A percentile compares a stretch with the other conserved stretches of the same genome.
Conservation (phyloP, 53 echinoderm and acorn worm species). For the Zoroaster sp. region DNA sequence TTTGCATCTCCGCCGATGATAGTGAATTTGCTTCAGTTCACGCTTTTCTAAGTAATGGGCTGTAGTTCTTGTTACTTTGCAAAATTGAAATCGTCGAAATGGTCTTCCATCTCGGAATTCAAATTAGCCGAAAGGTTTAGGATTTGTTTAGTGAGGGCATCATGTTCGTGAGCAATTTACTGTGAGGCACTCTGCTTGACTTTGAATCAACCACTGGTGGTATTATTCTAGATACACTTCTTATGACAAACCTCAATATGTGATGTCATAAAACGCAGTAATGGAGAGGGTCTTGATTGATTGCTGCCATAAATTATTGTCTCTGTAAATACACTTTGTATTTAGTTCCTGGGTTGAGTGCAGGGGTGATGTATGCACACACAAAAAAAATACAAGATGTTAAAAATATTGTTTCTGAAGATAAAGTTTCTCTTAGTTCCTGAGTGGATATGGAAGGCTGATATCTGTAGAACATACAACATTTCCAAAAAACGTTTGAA, state of each 20-base stretch:
- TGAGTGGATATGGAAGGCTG: not conserved
- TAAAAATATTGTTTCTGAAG: too few species aligned
- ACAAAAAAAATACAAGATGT: too few species aligned
- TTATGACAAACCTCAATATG: not conserved
- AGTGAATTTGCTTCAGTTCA: too few species aligned
- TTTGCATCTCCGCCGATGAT: too few species aligned
- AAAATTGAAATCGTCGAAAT: slow-evolving; percentile 1
- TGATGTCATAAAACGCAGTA: not conserved
- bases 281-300: not conserved
- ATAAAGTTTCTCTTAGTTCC: too few species aligned
- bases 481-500: too few species aligned
- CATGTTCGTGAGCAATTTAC: not conserved
- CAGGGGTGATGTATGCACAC: too few species aligned
- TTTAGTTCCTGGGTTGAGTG: not conserved
- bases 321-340: not conserved
- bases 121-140: not conserved
- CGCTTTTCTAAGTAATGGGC: not conserved
- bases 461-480: not conserved
- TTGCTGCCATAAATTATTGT: not conserved
- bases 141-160: too few species aligned
- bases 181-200: not conserved
- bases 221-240: not conserved
- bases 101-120: slow-evolving; percentile 12
- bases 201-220: not conserved
- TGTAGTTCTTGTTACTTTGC: not conserved